Base-by-base conservation (phyloP, 1,140 invertebrate genomes). In the Drosophila bocqueti region DNA sequence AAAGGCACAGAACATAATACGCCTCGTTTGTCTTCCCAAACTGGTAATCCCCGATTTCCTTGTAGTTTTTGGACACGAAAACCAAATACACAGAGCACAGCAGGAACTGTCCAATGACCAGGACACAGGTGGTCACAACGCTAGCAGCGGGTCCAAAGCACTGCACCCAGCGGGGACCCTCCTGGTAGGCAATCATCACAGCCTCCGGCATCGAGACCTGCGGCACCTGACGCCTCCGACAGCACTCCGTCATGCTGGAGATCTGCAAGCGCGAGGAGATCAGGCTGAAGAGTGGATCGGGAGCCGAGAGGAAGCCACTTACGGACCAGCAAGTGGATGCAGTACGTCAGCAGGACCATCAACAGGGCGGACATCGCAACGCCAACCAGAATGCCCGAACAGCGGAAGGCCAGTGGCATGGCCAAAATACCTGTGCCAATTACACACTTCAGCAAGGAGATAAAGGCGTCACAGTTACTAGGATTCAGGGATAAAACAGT, bases 311-410 rank as follows among this genome's bases (percentile, higher is more conserved):
- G 40, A 15, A 47, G 50, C 34, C 67, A 87, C 66, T 73, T 80
- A 87, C 83, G 63, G 57, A 87, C 83, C 83, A 87, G 77, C 73
- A 87, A 77, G 52, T 87, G 84, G 36, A 87, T 89, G 73, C 61
- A 89, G 45, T 89, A 87, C 13, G 83, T 87, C n/a, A 87, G 68
- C 18, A 87, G 46, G 13, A 81, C 46, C 83, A 87, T 87, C 34
- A 87, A 36, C 18, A 87, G n/a, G 16, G 68, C 15, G 18, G 72
- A 83, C 16, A 87, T 54, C 7, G 80, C 2, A 3, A 57, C 15
- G 0, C 84, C 83, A 11, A 54, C 15, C 9, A 67, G 43, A 21
- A 87, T 63, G 8, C 83, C 83, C 9, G 84, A 71, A 24, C 82
- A 64, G 0, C 73, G 57, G 29, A 89, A 77, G 10, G 83, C 83